Conservation (phyloP, 2,888 invertebrate genomes). For the Seira ritae region DNA sequence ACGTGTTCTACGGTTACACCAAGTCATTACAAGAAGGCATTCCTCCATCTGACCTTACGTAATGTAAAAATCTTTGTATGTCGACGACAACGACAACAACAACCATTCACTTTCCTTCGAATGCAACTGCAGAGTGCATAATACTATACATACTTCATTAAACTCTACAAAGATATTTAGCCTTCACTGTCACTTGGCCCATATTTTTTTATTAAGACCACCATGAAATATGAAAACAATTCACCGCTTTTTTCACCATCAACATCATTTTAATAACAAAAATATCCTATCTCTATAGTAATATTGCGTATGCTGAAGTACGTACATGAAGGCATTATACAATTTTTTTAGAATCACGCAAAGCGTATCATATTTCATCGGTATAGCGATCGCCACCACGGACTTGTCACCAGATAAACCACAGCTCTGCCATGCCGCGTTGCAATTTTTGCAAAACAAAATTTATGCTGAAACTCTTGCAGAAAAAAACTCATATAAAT, state of each 20-base stretch:
- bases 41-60: constrained; percentile 32
- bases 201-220: constrained; percentile 28
- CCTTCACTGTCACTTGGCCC: constrained; percentile 42
- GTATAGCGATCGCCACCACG: too few species aligned
- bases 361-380: not conserved
- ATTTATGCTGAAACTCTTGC: too few species aligned
- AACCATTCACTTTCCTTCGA: constrained; percentile 38
- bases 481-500: too few species aligned
- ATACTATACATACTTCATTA: constrained; percentile 8
- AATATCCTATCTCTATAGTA: not conserved
- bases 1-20: too few species aligned
- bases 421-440: too few species aligned
- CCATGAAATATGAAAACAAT: constrained; percentile 19
- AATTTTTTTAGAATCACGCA: not conserved
- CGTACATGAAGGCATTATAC: too few species aligned
- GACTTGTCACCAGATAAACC: too few species aligned
- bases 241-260: constrained; percentile 5
- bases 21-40: too few species aligned
- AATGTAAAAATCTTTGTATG: constrained; percentile 17
- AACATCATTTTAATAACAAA: not conserved
- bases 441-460: not conserved
- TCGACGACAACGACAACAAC: not conserved
- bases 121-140: too few species aligned
- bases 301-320: not conserved
- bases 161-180: constrained; percentile 1